Base-by-base conservation (phyloP, 1,140 invertebrate species). In the Trialeurodes vaporariorum region DNA sequence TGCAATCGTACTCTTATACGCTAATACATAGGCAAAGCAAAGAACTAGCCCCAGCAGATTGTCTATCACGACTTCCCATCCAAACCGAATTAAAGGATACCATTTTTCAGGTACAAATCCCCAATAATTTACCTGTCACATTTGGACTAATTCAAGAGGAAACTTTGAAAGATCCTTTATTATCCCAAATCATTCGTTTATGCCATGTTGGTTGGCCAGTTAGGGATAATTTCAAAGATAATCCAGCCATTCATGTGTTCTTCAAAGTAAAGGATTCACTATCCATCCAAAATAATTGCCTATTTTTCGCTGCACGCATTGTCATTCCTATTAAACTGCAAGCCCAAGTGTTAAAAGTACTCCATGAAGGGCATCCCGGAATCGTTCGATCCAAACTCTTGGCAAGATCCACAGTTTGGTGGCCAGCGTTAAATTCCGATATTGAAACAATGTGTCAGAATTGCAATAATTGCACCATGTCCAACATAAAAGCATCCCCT, bases 301-400 rank as follows among this genome's bases (percentile, higher is more conserved):
- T 69, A 11, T 2, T 65, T 25, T 66, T 59, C 64, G 68, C 63
- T 25, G 64, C 69, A 63, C 64, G 72, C 64, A 70, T 73, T 12
- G 63, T 78, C n/a, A 70, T 79, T 61, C 78, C 77, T 5, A 12
- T 23, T 25, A 66, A 34, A 25, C 66, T 76, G 58, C 72, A 61
- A 63, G 13, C 67, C 17, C 22, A 25, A 1, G 63, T 74, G 34
- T 64, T 79, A 1, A 60, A 73, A 59, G 58, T 73, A 63, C 64
- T 79, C 11, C 75, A 79, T 73, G 40, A 64, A 17, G 71, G 63
- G 21, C 77, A 79, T 64, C 67, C 72, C 17, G 77, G 77, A 9
- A 73, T 78, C 17, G 71, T 73, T 5, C 69, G 70, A 58, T 79
- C 77, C 74, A 81, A 80, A 69, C 62, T 70, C 0, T 59, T 77